Percentiles rank a stretch among this genome's conserved stretches.
These are phyloP conservation scores for Sogatella furcifera DNA, from an alignment of 1,140 invertebrate genomes.

Conservation along the genomic window DNA sequence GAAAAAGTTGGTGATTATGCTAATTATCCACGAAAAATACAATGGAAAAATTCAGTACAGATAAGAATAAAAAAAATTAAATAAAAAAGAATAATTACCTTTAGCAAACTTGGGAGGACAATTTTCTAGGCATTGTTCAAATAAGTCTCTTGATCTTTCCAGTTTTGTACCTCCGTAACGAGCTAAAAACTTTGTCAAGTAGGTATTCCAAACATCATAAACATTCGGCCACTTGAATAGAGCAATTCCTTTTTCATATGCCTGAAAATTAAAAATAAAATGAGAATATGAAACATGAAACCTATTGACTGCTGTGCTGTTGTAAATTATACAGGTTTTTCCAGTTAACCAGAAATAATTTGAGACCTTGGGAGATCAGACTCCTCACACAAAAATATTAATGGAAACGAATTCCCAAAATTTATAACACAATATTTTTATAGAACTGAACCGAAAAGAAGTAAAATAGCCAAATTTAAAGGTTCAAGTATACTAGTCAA, in stretches of 20 bases:
- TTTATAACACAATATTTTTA: too few species aligned
- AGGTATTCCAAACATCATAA: conserved; percentile 99
- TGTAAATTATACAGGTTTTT: too few species aligned
- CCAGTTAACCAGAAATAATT: too few species aligned
- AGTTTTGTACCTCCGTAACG: conserved; percentile 93
- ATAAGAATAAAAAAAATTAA: conserved; percentile 9
- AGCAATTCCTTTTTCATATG: conserved; percentile 96
- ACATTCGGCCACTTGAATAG: conserved; percentile 99
- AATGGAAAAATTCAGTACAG: not conserved
- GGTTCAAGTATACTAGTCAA: too few species aligned
- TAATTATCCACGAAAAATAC: conserved; percentile 6
- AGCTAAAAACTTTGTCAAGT: conserved; percentile 92
- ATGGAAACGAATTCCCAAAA: too few species aligned
- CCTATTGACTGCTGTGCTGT: too few species aligned
- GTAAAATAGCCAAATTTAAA: too few species aligned
- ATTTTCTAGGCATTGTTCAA: conserved; percentile 95
- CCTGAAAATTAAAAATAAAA: conserved; percentile 35
- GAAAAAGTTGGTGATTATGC: too few species aligned
- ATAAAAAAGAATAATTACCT: conserved; percentile 35
- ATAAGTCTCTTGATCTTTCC: conserved; percentile 93
- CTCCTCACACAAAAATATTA: too few species aligned
- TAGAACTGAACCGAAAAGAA: too few species aligned
- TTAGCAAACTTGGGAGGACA: conserved; percentile 94
- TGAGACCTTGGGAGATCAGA: too few species aligned
- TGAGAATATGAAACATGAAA: too few species aligned